phyloP scores from a whole-genome alignment of 2,797 vertebrate genomes.

The Hirundo rustica region DNA sequence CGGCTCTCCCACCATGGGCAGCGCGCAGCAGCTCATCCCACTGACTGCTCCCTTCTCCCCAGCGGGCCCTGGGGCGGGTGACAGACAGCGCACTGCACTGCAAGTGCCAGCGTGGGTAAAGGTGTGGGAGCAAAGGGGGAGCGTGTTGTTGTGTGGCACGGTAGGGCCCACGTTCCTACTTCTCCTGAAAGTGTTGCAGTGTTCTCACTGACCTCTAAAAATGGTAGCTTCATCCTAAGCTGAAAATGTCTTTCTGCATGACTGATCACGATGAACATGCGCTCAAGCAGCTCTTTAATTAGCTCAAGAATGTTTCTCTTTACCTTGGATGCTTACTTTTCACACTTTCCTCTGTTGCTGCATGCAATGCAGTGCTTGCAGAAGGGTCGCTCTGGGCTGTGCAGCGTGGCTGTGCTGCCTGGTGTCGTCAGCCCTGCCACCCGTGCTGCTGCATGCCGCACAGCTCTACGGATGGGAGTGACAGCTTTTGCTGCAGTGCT shows the following conservation, averaged over 20 bases:
- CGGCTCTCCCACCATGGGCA: not conserved
- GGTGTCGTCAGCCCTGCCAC: not conserved
- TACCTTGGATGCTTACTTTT: not conserved
- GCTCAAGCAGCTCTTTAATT: not conserved
- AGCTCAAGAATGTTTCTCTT: not conserved
- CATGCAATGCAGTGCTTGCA: not conserved
- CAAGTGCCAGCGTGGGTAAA: not conserved
- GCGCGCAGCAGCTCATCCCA: not conserved
- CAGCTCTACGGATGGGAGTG: not conserved
- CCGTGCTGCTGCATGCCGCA: not conserved
- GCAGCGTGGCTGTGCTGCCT: not conserved
- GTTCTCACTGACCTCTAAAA: not conserved
- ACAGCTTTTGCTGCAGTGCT: conserved; percentile 68
- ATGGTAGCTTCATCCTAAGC: not conserved
- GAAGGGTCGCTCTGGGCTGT: not conserved
- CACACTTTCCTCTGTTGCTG: not conserved
- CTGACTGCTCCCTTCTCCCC: accelerated
- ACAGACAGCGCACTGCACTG: accelerated
- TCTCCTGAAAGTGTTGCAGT: not conserved
- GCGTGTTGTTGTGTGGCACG: accelerated
- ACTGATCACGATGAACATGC: not conserved
- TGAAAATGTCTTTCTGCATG: not conserved
- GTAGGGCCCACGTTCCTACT: accelerated
- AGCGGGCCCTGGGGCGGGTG: not conserved
- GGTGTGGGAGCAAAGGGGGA: not conserved